A percentile compares a stretch with the other conserved stretches of the same genome.
Evolutionary conservation across 2,797 vertebrate species (phyloP).

Genomic region (Lemur catta): DNA sequence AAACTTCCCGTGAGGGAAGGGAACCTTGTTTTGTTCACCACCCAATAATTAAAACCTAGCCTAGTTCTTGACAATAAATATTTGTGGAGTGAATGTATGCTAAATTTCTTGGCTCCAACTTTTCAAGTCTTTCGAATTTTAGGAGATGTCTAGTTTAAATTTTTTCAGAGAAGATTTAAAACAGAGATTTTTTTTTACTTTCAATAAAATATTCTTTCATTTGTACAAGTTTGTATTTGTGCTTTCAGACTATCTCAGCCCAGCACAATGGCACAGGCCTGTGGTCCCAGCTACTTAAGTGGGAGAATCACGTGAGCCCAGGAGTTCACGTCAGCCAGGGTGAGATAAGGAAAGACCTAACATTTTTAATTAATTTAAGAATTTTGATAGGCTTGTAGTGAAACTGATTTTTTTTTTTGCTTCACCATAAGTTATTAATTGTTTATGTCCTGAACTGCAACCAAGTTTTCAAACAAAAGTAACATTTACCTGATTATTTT

Average conservation of each 20-base stretch:
- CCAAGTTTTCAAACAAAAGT: background rate
- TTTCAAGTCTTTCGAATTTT: background rate
- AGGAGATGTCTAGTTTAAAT: background rate
- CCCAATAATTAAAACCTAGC: background rate
- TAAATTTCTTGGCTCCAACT: background rate
- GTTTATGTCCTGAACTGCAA: background rate
- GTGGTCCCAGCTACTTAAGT: background rate
- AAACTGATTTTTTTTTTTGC: background rate
- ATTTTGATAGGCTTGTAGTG: background rate
- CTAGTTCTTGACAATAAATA: background rate
- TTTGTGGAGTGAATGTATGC: background rate
- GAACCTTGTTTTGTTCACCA: background rate
- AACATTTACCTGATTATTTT: conserved; percentile 4
- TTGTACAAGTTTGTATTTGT: background rate
- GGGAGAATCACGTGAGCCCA: background rate
- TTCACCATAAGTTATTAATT: background rate
- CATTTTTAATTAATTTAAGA: conserved; percentile 17
- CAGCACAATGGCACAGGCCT: background rate
- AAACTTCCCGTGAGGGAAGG: background rate
- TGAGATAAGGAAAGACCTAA: background rate
- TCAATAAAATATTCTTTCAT: background rate
- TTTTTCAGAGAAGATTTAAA: background rate
- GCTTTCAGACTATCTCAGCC: background rate
- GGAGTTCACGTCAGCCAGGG: background rate
- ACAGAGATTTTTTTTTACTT: background rate